Conservation (phyloP, 2,113 vertebrate species). For the Tonatia bakeri region DNA sequence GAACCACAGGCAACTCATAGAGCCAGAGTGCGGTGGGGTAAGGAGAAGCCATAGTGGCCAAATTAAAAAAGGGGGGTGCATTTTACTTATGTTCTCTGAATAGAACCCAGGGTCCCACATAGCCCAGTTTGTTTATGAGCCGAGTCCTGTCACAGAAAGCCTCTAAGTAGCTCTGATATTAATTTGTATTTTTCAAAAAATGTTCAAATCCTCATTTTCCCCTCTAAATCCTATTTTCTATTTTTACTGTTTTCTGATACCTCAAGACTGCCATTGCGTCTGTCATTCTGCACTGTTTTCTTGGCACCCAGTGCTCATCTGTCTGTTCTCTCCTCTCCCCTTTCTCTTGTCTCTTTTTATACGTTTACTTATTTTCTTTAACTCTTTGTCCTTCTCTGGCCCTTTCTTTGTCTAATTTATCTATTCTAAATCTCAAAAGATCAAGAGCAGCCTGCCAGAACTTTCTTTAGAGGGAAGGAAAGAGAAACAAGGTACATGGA, state of each 20-base stretch:
- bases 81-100: not conserved
- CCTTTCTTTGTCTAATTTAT: not conserved
- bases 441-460: not conserved
- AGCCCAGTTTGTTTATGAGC: not conserved
- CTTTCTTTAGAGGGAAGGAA: not conserved
- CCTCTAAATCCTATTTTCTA: not conserved
- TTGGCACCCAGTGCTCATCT: not conserved
- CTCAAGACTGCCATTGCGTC: fast-evolving
- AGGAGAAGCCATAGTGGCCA: not conserved
- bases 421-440: not conserved
- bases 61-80: not conserved
- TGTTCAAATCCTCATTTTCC: not conserved
- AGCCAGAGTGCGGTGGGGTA: not conserved
- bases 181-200: not conserved
- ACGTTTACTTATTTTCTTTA: not conserved
- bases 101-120: not conserved
- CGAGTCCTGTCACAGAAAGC: not conserved
- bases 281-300: not conserved
- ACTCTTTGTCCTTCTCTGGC: not conserved
- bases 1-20: not conserved
- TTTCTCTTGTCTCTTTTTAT: not conserved
- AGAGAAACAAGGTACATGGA: not conserved
- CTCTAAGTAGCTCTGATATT: not conserved
- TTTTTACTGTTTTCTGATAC: not conserved
- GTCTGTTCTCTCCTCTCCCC: not conserved